A percentile compares a stretch with the other conserved stretches of the same genome.
These are phyloP conservation scores for Forficula auricularia DNA, from an alignment of 1,140 invertebrate genomes.

Conservation along the genomic window DNA sequence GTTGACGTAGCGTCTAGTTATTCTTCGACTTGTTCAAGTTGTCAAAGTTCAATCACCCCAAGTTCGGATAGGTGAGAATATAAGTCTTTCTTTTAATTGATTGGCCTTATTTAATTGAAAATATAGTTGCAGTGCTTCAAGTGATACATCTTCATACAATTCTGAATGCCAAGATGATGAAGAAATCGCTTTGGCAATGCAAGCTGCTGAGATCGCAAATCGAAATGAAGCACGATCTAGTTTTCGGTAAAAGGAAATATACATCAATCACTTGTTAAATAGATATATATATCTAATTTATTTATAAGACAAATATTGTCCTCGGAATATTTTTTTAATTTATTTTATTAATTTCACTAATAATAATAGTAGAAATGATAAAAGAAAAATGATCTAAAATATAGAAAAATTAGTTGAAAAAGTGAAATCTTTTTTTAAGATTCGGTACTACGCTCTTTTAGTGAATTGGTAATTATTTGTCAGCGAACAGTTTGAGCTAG, in stretches of 20 bases:
- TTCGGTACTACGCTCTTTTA: no score
- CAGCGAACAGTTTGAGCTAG: no score
- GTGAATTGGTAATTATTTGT: no score
- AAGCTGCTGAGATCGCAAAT: conserved; percentile 66
- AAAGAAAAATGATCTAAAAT: no score
- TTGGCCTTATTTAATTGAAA: conserved; percentile 2
- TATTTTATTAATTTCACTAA: no score
- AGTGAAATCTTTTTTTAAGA: no score
- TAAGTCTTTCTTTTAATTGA: conserved; percentile 2
- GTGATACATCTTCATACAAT: conserved; percentile 56
- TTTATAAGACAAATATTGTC: no score
- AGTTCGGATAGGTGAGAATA: conserved; percentile 13
- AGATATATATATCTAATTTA: not conserved
- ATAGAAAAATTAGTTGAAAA: no score
- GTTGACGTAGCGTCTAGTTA: conserved; percentile 9
- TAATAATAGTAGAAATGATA: no score
- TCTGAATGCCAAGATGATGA: conserved; percentile 76
- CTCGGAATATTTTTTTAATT: no score
- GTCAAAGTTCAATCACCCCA: conserved; percentile 19
- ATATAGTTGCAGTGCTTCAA: conserved; percentile 21
- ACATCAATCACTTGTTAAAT: not conserved
- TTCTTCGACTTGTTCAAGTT: conserved; percentile 25
- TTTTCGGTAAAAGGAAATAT: conserved; percentile 42
- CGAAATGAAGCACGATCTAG: conserved; percentile 60
- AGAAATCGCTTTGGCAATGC: conserved; percentile 69